Percentiles rank a stretch among this genome's conserved stretches.
These are phyloP conservation scores for Andricus quercusramuli DNA, from an alignment of 2,888 invertebrate species.

Conservation along the genomic window DNA sequence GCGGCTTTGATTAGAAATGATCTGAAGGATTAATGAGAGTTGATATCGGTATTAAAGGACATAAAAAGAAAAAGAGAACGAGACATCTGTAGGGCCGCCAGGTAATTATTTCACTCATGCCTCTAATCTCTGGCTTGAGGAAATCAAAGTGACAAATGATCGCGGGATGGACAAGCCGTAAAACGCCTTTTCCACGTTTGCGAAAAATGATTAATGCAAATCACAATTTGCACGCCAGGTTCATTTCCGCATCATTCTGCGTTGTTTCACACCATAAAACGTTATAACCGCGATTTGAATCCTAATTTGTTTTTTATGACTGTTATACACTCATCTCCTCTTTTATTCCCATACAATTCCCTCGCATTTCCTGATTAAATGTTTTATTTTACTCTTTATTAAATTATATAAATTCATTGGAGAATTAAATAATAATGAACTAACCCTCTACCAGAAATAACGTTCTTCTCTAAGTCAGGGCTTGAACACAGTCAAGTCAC, in stretches of 20 bases:
- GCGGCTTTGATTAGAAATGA: neutral
- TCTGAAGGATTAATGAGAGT: neutral
- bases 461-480: too few species aligned
- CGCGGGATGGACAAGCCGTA: constrained; percentile 42
- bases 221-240: constrained; percentile 19
- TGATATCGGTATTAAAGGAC: neutral
- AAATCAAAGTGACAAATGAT: constrained; percentile 57
- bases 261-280: neutral
- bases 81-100: neutral
- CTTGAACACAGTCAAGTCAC: too few species aligned
- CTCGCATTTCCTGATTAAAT: neutral
- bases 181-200: constrained; percentile 48
- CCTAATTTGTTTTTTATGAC: neutral
- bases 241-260: constrained; percentile 9
- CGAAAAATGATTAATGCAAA: constrained; percentile 55
- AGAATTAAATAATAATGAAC: too few species aligned
- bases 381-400: neutral
- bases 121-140: constrained; percentile 51
- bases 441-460: too few species aligned
- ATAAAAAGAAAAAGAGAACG: neutral
- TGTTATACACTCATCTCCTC: neutral
- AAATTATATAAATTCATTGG: neutral
- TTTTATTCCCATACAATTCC: neutral
- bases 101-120: constrained; percentile 52
- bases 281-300: neutral